phyloP scores from a whole-genome alignment of 2,888 invertebrate species.

The Drosophila limbata region DNA sequence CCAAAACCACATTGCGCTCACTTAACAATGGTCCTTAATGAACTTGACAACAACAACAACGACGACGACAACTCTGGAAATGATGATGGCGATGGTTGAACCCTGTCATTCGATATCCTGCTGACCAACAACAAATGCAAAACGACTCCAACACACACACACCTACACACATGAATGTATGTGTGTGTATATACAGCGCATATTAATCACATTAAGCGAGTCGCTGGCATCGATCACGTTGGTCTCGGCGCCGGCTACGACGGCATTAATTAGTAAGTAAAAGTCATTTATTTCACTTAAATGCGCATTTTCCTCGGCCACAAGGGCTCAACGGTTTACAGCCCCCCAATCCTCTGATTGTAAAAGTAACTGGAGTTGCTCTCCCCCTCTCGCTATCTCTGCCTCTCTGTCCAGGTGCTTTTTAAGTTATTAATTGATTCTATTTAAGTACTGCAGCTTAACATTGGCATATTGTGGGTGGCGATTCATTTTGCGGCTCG shows the following conservation, averaged over 20 bases:
- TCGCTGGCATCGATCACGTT: constrained; percentile 94
- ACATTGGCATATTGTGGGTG: constrained; percentile 73
- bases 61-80: constrained; percentile 1
- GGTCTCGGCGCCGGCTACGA: constrained; percentile 96
- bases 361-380: constrained; percentile 3
- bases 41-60: constrained; percentile 51
- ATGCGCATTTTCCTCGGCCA: constrained; percentile 69
- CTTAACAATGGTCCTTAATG: constrained; percentile 66
- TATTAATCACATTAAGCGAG: constrained; percentile 94
- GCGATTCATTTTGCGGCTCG: constrained; percentile 60
- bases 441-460: constrained; percentile 75
- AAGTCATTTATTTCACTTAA: constrained; percentile 82
- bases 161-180: constrained; percentile 3
- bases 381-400: background rate
- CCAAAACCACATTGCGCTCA: constrained; percentile 37
- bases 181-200: constrained; percentile 88
- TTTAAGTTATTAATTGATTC: constrained; percentile 82
- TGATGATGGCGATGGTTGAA: constrained; percentile 29
- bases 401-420: constrained; percentile 64
- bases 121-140: constrained; percentile 55
- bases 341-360: constrained; percentile 4
- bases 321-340: constrained; percentile 34
- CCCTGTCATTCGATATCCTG: constrained; percentile 62
- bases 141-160: constrained; percentile 12
- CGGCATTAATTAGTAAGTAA: constrained; percentile 95